These are phyloP conservation scores for Lacerta bilineata DNA, from an alignment of 2,797 vertebrate species.

Conservation along the genomic window DNA sequence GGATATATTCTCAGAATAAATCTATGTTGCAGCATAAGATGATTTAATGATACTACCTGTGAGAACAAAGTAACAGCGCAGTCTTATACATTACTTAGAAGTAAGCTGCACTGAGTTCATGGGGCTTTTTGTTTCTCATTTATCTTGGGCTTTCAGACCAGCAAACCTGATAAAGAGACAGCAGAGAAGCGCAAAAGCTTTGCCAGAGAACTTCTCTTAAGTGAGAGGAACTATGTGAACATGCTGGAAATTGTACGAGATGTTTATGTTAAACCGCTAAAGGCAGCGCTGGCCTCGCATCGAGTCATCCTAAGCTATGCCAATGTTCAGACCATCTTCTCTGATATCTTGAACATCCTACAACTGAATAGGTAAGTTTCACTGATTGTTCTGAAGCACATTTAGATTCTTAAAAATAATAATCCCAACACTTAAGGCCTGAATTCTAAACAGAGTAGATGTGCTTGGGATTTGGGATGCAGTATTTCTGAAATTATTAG, in stretches of 20 bases:
- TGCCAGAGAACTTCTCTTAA: slow-evolving; percentile 81
- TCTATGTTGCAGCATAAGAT: background rate
- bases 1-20: background rate
- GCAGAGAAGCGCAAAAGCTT: slow-evolving; percentile 74
- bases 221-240: slow-evolving; percentile 81
- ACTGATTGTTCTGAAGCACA: background rate
- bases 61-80: background rate
- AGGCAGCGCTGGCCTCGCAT: slow-evolving; percentile 85
- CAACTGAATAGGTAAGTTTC: slow-evolving; percentile 81
- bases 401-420: background rate
- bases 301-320: slow-evolving; percentile 83
- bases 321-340: slow-evolving; percentile 83
- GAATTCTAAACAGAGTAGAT: background rate
- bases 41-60: background rate
- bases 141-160: slow-evolving; percentile 56
- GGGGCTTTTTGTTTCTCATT: background rate
- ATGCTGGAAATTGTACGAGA: slow-evolving; percentile 77
- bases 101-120: background rate
- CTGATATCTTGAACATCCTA: slow-evolving; percentile 79
- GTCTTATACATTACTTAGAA: background rate
- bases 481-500: background rate
- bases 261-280: slow-evolving; percentile 82
- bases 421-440: background rate
- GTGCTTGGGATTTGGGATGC: background rate
- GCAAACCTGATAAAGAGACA: slow-evolving; percentile 41